phyloP scores from a whole-genome alignment of 2,797 vertebrate genomes.

The Enteromius afrohamiltoni region DNA sequence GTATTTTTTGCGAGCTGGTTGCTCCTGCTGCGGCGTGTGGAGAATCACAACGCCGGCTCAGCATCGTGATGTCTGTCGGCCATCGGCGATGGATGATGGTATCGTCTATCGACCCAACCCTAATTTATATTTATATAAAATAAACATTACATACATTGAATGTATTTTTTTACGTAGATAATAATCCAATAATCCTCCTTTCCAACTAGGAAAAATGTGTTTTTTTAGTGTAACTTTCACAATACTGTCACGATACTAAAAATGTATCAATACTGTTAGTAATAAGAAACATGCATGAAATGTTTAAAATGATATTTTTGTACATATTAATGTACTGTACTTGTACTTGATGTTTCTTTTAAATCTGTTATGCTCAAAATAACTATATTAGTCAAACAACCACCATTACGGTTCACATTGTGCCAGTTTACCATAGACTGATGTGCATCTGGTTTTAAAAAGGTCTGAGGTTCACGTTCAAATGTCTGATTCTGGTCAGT shows the following conservation, averaged over 20 bases:
- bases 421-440: neutral
- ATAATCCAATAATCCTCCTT: neutral
- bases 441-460: neutral
- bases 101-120: no score
- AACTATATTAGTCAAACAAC: neutral
- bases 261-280: no score
- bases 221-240: neutral
- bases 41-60: no score
- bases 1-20: no score
- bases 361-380: neutral
- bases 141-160: neutral
- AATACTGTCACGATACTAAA: neutral
- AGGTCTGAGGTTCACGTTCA: neutral
- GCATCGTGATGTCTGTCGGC: no score
- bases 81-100: no score
- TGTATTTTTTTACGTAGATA: neutral
- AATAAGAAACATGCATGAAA: neutral
- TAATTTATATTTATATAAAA: no score
- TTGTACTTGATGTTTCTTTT: neutral
- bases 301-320: no score
- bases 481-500: conserved; percentile 26
- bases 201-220: neutral
- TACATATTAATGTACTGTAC: neutral
- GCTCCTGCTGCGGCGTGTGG: no score
- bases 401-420: neutral